These are phyloP conservation scores for Sparus aurata DNA, from an alignment of 2,797 vertebrate species.

Conservation along the genomic window DNA sequence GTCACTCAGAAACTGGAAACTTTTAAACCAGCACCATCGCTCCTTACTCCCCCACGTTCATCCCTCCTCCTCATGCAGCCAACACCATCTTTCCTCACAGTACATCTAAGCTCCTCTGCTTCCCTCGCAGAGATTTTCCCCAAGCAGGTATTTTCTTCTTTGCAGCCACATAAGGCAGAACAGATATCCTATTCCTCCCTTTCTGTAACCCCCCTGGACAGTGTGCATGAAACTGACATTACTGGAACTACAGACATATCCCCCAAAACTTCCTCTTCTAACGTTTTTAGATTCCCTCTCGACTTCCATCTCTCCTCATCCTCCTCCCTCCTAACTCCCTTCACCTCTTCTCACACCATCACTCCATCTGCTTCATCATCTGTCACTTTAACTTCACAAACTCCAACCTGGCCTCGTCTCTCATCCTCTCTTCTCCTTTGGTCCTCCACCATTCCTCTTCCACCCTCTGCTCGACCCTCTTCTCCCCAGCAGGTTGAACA, in stretches of 20 bases:
- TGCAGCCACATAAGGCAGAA: conserved; percentile 18
- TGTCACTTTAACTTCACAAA: no score
- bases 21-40: background rate
- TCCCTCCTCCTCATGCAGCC: conserved; percentile 5
- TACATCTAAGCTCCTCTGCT: conserved; percentile 2
- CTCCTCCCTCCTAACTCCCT: background rate
- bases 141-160: background rate
- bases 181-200: background rate
- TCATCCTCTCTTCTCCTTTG: background rate
- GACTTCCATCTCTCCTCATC: background rate
- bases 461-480: conserved; percentile 2
- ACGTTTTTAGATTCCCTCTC: background rate
- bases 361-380: background rate
- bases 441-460: conserved; percentile 3
- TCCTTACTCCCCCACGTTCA: background rate
- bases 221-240: background rate
- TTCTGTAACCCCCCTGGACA: conserved; percentile 1
- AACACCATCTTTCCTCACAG: background rate
- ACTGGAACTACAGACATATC: background rate
- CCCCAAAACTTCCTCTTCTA: background rate
- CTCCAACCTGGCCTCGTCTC: background rate
- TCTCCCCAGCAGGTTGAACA: background rate
- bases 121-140: background rate
- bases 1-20: conserved; percentile 15
- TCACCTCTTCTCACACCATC: background rate